These are phyloP conservation scores for Phymanthus crucifer DNA, from an alignment of 92 coral and sea anemone genomes.

Conservation along the genomic window DNA sequence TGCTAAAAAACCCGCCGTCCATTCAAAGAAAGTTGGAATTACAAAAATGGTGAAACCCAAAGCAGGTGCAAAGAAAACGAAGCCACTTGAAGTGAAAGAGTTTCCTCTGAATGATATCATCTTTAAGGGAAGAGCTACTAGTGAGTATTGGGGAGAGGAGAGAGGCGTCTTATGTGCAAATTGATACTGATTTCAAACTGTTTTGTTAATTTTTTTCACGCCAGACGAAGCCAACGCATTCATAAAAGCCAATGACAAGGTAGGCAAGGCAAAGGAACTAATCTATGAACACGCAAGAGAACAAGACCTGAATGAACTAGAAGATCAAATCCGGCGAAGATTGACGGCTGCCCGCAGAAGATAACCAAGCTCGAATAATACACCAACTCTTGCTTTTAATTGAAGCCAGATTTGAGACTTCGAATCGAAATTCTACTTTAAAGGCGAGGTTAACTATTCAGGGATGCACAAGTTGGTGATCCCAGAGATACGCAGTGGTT, in stretches of 20 bases:
- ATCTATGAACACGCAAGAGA: constrained; percentile 69
- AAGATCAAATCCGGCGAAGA: constrained; percentile 41
- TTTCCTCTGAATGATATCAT: constrained; percentile 64
- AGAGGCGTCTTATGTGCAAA: background rate
- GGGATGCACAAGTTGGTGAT: too few species aligned
- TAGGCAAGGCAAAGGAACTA: constrained; percentile 63
- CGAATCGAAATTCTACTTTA: too few species aligned
- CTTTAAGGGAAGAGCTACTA: constrained; percentile 65
- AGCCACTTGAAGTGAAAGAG: constrained; percentile 40
- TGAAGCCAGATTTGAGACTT: too few species aligned
- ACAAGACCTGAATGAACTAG: constrained; percentile 72
- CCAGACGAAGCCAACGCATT: constrained; percentile 81
- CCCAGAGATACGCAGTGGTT: too few species aligned
- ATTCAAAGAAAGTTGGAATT: background rate
- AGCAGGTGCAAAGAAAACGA: constrained; percentile 38
- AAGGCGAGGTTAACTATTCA: too few species aligned
- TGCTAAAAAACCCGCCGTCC: background rate
- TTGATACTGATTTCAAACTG: background rate
- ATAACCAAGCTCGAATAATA: background rate
- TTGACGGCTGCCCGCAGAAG: background rate
- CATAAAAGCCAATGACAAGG: constrained; percentile 58
- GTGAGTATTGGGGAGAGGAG: constrained; percentile 44
- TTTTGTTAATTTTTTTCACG: background rate
- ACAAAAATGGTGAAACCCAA: constrained; percentile 22
- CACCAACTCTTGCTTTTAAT: too few species aligned